These are phyloP conservation scores for Cantharis flavilabris DNA, from an alignment of 2,888 invertebrate genomes.

Conservation along the genomic window DNA sequence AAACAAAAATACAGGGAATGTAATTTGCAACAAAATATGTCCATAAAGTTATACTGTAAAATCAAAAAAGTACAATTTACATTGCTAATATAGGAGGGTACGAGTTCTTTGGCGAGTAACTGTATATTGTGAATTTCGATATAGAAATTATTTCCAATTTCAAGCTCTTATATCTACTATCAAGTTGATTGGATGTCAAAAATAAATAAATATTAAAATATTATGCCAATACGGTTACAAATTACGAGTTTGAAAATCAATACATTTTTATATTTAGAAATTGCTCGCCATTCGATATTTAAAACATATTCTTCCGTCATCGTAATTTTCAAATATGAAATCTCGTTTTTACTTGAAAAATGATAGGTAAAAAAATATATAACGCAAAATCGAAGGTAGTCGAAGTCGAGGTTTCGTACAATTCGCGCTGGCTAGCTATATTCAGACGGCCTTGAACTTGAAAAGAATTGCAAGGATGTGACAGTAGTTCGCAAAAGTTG, in stretches of 20 bases:
- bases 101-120: too few relatives aligned
- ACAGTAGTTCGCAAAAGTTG: conserved; percentile 23
- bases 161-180: too few relatives aligned
- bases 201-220: too few relatives aligned
- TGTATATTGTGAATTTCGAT: too few relatives aligned
- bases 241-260: not conserved
- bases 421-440: conserved; percentile 24
- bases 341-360: not conserved
- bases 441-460: conserved; percentile 41
- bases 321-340: not conserved
- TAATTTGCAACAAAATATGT: too few relatives aligned
- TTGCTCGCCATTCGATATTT: not conserved
- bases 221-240: not conserved
- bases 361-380: not conserved
- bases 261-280: not conserved
- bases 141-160: too few relatives aligned
- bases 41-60: too few relatives aligned
- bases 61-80: too few relatives aligned
- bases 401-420: conserved; percentile 23
- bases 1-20: too few relatives aligned
- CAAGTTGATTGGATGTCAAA: too few relatives aligned
- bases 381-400: conserved; percentile 25
- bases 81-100: too few relatives aligned
- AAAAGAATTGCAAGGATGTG: conserved; percentile 27
- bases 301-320: not conserved